Conservation (phyloP, 2,113 vertebrate genomes). For the Oophaga pumilio region DNA sequence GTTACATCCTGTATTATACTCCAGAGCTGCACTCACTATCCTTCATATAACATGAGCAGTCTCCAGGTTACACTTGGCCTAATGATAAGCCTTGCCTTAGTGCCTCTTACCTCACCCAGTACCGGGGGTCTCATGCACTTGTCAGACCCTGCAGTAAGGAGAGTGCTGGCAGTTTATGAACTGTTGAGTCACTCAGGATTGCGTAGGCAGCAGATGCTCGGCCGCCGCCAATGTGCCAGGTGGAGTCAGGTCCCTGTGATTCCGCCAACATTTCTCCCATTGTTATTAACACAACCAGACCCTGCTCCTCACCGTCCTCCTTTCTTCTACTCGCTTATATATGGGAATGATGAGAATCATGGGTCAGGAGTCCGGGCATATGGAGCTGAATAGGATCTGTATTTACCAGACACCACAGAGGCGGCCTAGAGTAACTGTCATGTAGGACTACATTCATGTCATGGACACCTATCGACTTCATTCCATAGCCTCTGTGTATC, state of each 20-base stretch:
- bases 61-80: neutral
- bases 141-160: neutral
- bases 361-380: no score
- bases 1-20: no score
- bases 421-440: no score
- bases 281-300: neutral
- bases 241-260: neutral
- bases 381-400: no score
- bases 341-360: no score
- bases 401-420: no score
- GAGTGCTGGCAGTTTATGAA: neutral
- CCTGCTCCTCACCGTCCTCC: neutral
- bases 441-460: no score
- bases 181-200: constrained; percentile 3
- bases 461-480: no score
- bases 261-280: neutral
- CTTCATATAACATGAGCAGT: no score
- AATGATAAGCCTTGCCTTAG: neutral
- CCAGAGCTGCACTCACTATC: no score
- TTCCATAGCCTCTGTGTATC: no score
- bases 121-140: neutral
- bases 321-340: no score
- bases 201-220: neutral
- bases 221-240: neutral
- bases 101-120: neutral